Evolutionary conservation across 2,888 invertebrate genomes (phyloP), one percentile per base, ranked within the genome.

Genomic region (Ormyrus thymus): DNA sequence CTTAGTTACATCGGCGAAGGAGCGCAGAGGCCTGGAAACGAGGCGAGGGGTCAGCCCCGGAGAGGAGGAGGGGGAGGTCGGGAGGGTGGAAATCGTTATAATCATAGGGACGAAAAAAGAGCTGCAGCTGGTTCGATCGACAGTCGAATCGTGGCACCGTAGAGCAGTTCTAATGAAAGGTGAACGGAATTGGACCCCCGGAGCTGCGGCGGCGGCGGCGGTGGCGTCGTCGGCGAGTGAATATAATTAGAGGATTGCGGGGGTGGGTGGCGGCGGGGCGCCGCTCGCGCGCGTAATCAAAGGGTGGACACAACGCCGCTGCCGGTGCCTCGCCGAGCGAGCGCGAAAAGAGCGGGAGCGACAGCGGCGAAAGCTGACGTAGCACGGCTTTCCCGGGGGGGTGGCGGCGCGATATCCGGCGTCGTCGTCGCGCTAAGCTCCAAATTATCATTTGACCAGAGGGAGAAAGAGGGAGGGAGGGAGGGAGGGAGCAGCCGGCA

Each of bases 231-330:
- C 85, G 85, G 85, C 85, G 87, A 89, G 89, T 88, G 90, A 89
- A 90, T 89, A 90, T 90, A 90, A 89, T 90, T 90, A 89, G 88
- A 89, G 89, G 89, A 89, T 88, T 85, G 86, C 83, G 86, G 88
- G 84, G 84, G 84, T 82, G 84, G 82, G 66, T 46, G 50, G 75
- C 48, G 56, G 81, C 56, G 78, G 75, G 62, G 80, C 53, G 59
- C 11, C 29, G 13, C 10, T 45, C n/a, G 56, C 86, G 84, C 87
- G 87, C 89, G 88, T 89, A 89, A 89, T 89, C 89, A 89, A 89
- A 89, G 89, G 89, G 89, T 88, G 88, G 86, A 86, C 86, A 86
- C 29, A 29, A 29, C 83, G 80, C 80, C 79, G 76, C 29, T 70
- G 83, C 81, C 76, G 81, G 82, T 73, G 79, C 62, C 79, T n/a